Conservation (phyloP, 2,888 invertebrate genomes). For the Orthonevra nobilis region DNA sequence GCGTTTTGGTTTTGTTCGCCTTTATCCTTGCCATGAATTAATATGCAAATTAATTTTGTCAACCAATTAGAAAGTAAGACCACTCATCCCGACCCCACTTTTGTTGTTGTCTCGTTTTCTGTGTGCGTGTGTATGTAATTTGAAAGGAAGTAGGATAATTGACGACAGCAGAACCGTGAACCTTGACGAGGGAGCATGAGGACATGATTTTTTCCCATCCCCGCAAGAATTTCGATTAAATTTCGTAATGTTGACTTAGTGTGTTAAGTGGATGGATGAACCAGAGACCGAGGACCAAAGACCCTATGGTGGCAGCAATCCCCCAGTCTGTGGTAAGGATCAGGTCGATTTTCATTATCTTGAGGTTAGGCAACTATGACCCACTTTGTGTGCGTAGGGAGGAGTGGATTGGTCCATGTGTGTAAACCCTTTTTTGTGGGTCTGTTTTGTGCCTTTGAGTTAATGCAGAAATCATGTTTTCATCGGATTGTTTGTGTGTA, state of each 20-base stretch:
- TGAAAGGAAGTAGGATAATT: constrained; percentile 64
- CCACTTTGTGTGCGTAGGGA: background rate
- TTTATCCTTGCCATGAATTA: constrained; percentile 64
- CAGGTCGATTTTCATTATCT: constrained; percentile 68
- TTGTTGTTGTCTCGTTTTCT: constrained; percentile 12
- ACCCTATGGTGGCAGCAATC: constrained; percentile 30
- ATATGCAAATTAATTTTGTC: constrained; percentile 71
- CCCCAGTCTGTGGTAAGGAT: constrained; percentile 12
- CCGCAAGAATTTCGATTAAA: constrained; percentile 53
- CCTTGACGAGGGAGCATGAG: no score
- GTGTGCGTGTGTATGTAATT: constrained; percentile 44
- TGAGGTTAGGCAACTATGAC: constrained; percentile 46
- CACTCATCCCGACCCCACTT: constrained; percentile 1
- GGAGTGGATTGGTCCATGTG: no score
- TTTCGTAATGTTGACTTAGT: constrained; percentile 65
- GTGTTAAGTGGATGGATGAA: constrained; percentile 68
- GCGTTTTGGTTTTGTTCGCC: constrained; percentile 58
- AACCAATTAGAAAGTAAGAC: constrained; percentile 70
- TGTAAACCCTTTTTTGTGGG: constrained; percentile 31
- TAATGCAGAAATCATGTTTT: constrained; percentile 54
- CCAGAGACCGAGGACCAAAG: constrained; percentile 26
- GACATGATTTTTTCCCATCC: background rate
- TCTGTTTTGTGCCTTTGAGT: constrained; percentile 29
- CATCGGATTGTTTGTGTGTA: background rate
- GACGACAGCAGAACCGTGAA: constrained; percentile 26